Evolutionary conservation across 2,888 invertebrate genomes (phyloP), one percentile per base, ranked within the genome.

Genomic region (Oscheius myriophilus): DNA sequence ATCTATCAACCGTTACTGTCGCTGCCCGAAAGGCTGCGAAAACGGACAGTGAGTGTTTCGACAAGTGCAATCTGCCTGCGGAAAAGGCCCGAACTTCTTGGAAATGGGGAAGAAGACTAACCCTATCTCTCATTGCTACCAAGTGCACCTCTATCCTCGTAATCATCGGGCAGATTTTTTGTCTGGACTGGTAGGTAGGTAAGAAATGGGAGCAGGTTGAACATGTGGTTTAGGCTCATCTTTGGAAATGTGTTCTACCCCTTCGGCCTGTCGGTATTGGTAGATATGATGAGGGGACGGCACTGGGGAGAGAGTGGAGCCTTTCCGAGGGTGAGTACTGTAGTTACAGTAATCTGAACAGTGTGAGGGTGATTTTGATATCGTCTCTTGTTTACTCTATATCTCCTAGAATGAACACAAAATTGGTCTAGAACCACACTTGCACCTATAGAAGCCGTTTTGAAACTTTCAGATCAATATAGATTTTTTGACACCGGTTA

Each of bases 271-370:
- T 51, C 57, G 9, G 67, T 75, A 2, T 70, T 87, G 6, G 45
- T 59, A 11, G 86, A 87, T 70, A 39, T 87, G 16, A 46, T 81
- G 14, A 33, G 70, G 14, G 85, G 85, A 6, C 55, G 78, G 1
- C 75, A 81, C 41, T 87, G 87, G 87, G 72, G 81, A 11, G 78
- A 84, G 67, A 86, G 84, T 53, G 87, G 86, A 14, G 74, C 76
- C 41, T 87, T 87, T 61, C 87, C 87, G 1, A 71, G 79, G 63
- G 79, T 77, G n/a, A 73, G 70, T 21, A 21, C 11, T 2, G 21
- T 49, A 49, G 21, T 49, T 9, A 49, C 45, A 12, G n/a, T n/a
- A n/a, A n/a, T n/a, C n/a, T n/a, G n/a, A n/a, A n/a, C n/a, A n/a
- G n/a, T n/a, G n/a, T n/a, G n/a, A n/a, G n/a, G n/a, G n/a, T n/a